Conservation (phyloP, 2,888 invertebrate genomes). For the Acrobasis consociella region DNA sequence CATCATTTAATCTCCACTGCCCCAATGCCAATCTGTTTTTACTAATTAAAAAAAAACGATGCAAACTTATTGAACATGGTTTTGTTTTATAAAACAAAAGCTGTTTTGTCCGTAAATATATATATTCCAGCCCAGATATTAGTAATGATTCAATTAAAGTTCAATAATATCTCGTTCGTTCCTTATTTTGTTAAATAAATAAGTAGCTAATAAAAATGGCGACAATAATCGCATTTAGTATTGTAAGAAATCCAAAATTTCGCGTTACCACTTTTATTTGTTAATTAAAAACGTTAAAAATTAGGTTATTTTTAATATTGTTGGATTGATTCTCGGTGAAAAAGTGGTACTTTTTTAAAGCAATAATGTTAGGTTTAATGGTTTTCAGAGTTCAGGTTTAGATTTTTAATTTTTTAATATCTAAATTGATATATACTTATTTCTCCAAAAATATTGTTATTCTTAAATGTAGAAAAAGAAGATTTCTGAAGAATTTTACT, state of each 20-base stretch:
- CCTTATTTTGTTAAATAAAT: slow-evolving; percentile 21
- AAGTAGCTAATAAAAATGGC: slow-evolving; percentile 16
- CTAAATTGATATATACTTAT: not conserved
- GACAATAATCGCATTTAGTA: slow-evolving; percentile 32
- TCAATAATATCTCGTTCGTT: slow-evolving; percentile 18
- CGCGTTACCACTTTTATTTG: slow-evolving; percentile 30
- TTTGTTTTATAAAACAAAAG: slow-evolving; percentile 21
- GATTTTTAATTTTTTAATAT: not conserved
- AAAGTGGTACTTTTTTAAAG: slow-evolving; percentile 26
- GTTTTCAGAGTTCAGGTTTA: not conserved
- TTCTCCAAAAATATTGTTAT: not conserved
- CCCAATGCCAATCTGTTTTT: not conserved
- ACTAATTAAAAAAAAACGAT: not conserved
- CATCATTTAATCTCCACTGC: not conserved
- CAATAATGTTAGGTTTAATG: slow-evolving; percentile 7
- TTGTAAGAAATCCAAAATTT: slow-evolving; percentile 31
- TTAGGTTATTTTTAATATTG: slow-evolving; percentile 15
- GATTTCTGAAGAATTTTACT: too few relatives aligned
- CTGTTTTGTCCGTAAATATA: slow-evolving; percentile 20
- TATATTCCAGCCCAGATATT: slow-evolving; percentile 10
- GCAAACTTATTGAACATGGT: slow-evolving; percentile 19
- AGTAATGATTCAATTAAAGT: not conserved
- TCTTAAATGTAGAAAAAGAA: too few relatives aligned
- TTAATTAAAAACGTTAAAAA: slow-evolving; percentile 25
- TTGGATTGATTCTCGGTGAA: slow-evolving; percentile 13